Evolutionary conservation across 2,113 vertebrate species (phyloP).

Genomic region (Caracal caracal): DNA sequence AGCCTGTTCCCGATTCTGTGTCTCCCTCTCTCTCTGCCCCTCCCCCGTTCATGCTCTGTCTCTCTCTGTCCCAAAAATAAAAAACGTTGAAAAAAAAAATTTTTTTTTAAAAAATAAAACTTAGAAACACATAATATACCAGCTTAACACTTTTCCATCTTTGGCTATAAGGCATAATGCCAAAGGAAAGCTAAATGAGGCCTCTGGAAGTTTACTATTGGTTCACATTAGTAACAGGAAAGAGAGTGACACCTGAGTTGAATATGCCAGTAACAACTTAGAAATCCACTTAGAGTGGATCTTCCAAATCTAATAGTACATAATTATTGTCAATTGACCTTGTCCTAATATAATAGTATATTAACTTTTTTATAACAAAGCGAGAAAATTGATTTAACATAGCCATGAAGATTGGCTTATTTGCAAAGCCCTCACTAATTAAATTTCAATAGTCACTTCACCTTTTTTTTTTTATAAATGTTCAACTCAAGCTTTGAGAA

Average conservation of each 20-base stretch:
- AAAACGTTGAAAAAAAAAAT: no score
- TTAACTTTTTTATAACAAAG: slow-evolving; percentile 4
- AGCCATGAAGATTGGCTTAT: not conserved
- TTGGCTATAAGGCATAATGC: not conserved
- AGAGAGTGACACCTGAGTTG: not conserved
- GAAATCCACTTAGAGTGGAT: not conserved
- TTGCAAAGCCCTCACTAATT: not conserved
- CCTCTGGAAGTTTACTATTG: not conserved
- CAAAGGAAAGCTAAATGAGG: not conserved
- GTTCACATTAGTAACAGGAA: not conserved
- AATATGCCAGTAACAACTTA: not conserved
- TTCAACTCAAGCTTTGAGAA: slow-evolving; percentile 12
- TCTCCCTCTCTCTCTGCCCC: no score
- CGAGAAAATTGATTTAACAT: not conserved
- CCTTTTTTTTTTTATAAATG: not conserved
- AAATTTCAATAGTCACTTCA: not conserved
- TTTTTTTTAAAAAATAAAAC: not conserved
- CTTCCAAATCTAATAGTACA: not conserved
- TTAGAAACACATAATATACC: not conserved
- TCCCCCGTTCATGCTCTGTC: no score
- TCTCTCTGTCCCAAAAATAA: no score
- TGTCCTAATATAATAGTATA: not conserved
- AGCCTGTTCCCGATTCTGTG: no score
- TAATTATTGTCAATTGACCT: not conserved
- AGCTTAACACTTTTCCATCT: not conserved